Evolutionary conservation across 2,888 invertebrate species (phyloP).

Genomic region (Dynastes tityus): DNA sequence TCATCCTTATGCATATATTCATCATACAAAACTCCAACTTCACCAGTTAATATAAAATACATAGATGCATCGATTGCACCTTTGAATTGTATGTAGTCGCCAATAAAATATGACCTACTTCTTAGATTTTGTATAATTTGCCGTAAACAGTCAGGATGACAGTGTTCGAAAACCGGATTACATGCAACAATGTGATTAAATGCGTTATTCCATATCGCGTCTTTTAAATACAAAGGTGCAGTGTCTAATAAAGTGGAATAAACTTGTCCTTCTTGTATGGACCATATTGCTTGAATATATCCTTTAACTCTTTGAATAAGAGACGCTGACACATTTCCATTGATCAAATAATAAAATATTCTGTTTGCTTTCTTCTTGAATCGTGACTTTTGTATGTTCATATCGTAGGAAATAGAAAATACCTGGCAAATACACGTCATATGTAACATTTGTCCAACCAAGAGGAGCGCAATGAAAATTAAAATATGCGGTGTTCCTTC

Average conservation of each 20-base stretch:
- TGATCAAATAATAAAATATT: conserved; percentile 43
- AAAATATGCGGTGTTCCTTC: conserved; percentile 41
- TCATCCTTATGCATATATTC: conserved; percentile 44
- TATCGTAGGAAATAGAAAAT: conserved; percentile 40
- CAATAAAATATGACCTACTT: conserved; percentile 43
- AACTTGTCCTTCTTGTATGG: conserved; percentile 26
- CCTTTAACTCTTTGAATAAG: conserved; percentile 33
- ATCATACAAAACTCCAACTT: conserved; percentile 44
- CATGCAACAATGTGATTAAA: conserved; percentile 40
- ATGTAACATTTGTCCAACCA: conserved; percentile 33
- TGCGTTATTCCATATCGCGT: conserved; percentile 44
- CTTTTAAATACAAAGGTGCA: conserved; percentile 45
- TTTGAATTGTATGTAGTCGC: conserved; percentile 51
- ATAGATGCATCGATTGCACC: conserved; percentile 49
- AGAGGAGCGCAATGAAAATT: conserved; percentile 37
- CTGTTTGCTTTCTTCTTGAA: conserved; percentile 37
- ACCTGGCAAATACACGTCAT: conserved; percentile 40
- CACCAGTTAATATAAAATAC: conserved; percentile 52
- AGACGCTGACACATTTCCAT: conserved; percentile 45
- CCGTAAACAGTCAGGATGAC: conserved; percentile 49
- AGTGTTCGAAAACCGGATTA: conserved; percentile 49
- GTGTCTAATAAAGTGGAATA: conserved; percentile 39
- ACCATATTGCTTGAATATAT: conserved; percentile 45
- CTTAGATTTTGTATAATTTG: conserved; percentile 46
- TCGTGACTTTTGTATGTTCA: conserved; percentile 27